Base-by-base conservation (phyloP, 1,140 invertebrate species). In the Lanistes nyassanus region DNA sequence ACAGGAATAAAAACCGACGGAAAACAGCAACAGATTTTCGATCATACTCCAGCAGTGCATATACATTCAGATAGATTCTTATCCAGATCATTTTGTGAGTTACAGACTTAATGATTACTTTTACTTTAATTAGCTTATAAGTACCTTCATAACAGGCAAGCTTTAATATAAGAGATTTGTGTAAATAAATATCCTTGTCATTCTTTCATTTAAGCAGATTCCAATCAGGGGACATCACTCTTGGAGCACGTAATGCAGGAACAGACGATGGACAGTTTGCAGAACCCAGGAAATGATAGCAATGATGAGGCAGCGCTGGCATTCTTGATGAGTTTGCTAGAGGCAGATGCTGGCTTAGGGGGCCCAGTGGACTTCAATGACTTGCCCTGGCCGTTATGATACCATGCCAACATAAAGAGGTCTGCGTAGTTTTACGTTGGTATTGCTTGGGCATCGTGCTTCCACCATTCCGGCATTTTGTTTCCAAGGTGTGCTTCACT, bases 221-320 rank as follows among this genome's bases (percentile, higher is more conserved):
- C 65, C 1, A 29, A 74, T 26, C 64, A 76, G 26, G 79, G 78
- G 29, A 67, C 36, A 9, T 77, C 74, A 31, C 75, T 87, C 37
- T 76, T 86, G n/a, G 80, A 85, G 62, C 81, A 80, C 60, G 82
- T 86, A 11, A 84, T 85, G 53, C 81, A 84, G 26, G 84, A 87
- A 36, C 85, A 87, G 65, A 81, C 76, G 0, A 79, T 83, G 58
- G 83, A 84, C 47, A 82, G 82, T 26, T 68, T 82, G 29, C 80
- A 83, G 47, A 80, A 78, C 29, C 75, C 82, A 29, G 81, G 81
- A 0, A 83, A 91, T 39, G 94, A 95, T 83, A 94, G 94, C 19
- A 96, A 95, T 83, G 95, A 96, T 81, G 95, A 97, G 83, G 95
- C 95, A 29, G 94, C 95, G 2, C 96, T 97, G 94, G 95, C 95